phyloP scores from a whole-genome alignment of 2,888 invertebrate genomes.

The Synergus laeviventris region DNA sequence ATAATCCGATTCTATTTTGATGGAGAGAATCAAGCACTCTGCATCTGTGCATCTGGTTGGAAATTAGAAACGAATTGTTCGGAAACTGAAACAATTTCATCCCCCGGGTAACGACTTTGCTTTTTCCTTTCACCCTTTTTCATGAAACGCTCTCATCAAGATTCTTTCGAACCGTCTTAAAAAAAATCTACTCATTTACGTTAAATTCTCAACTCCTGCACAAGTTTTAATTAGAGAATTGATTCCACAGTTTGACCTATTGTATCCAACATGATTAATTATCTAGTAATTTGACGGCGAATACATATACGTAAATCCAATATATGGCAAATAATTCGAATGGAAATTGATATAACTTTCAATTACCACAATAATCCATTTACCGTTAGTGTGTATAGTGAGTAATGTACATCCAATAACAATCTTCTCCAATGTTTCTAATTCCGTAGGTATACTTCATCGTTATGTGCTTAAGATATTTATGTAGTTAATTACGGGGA shows the following conservation, averaged over 20 bases:
- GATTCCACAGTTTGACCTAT: background rate
- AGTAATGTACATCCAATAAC: conserved; percentile 30
- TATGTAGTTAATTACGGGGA: conserved; percentile 31
- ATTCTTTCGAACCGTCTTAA: too few relatives aligned
- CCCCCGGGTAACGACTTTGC: conserved; percentile 1
- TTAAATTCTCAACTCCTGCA: too few relatives aligned
- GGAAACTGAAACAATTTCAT: conserved; percentile 54
- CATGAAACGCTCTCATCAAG: background rate
- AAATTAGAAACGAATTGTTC: conserved; percentile 56
- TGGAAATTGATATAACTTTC: conserved; percentile 36
- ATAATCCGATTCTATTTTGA: conserved; percentile 40
- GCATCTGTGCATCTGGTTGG: conserved; percentile 44
- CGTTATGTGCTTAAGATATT: conserved; percentile 29
- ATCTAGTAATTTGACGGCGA: background rate
- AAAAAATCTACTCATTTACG: too few relatives aligned
- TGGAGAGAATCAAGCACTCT: conserved; percentile 40
- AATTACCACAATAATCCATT: conserved; percentile 33
- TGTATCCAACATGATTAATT: conserved; percentile 1
- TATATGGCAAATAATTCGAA: conserved; percentile 14
- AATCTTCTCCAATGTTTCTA: conserved; percentile 30
- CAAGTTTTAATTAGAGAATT: background rate
- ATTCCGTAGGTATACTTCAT: conserved; percentile 37
- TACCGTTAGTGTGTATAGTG: background rate
- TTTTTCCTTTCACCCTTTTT: background rate
- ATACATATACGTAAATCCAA: background rate